Evolutionary conservation across 2,113 vertebrate species (phyloP), one percentile per base, ranked within the genome.

Genomic region (Macaca mulatta): DNA sequence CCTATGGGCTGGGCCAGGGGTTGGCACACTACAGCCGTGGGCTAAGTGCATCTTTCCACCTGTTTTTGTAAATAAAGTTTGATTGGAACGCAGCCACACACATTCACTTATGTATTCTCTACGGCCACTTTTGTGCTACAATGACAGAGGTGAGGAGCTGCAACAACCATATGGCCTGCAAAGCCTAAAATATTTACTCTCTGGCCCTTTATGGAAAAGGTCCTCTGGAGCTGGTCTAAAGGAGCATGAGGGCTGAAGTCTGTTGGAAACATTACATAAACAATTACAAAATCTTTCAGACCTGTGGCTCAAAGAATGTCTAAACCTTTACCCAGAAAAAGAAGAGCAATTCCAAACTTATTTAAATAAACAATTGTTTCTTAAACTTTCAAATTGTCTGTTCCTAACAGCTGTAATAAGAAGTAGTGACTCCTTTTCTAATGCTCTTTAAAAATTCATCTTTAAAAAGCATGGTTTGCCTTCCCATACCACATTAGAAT

Each of bases 231-330:
- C 18, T 84, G 11, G 22, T 81, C 48, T 70, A 96, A 90, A 89
- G 35, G 13, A 86, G n/a, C 79, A 13, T 75, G 30, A 89, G 45
- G 13, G 17, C 23, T 45, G 20, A 40, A 35, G 20, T 74, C 57
- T 84, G 18, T 84, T 86, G 95, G n/a, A 96, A 97, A 89, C 90
- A 91, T 83, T 75, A 64, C n/a, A 59, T 70, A 83, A 97, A 74
- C 40, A 96, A 35, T 89, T 89, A 86, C 5, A 96, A 16, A 85
- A 43, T 40, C 77, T 91, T 83, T 91, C 78, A n/a, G 91, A 30
- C 11, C 1, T 38, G 35, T 77, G 25, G 16, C 40, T 78, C 79
- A 95, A 85, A 92, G n/a, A 67, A 6, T 70, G 32, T 77, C 32
- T 93, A 14, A 88, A 90, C 20, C 25, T 89, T 96, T 67, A 59